Evolutionary conservation across 2,888 invertebrate species (phyloP).

Genomic region (Leptothorax acervorum): DNA sequence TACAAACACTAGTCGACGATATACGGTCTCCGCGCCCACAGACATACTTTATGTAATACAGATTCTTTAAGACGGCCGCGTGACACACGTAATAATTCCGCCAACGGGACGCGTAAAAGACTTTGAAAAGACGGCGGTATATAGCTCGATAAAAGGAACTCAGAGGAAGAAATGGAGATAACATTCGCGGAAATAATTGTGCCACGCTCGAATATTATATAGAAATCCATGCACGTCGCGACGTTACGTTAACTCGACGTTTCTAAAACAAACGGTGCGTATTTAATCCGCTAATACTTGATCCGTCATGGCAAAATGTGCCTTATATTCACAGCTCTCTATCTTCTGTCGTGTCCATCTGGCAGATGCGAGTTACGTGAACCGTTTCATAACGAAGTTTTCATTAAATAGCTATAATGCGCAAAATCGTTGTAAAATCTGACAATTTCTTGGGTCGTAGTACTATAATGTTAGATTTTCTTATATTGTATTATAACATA

Average conservation of each 20-base stretch:
- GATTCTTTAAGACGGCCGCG: conserved; percentile 48
- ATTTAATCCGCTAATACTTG: conserved; percentile 25
- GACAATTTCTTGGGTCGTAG: not conserved
- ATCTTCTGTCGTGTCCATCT: conserved; percentile 1
- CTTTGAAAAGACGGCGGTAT: conserved; percentile 39
- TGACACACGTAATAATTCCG: conserved; percentile 61
- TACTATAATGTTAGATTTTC: not conserved
- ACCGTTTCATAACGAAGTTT: conserved; percentile 14
- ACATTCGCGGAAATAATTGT: conserved; percentile 72
- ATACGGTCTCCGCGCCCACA: conserved; percentile 18
- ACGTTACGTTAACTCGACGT: conserved; percentile 66
- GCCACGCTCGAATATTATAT: conserved; percentile 63
- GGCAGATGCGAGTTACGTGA: not conserved
- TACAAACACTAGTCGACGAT: conserved; percentile 46
- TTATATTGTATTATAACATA: not conserved
- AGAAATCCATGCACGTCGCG: conserved; percentile 73
- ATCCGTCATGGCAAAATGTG: not conserved
- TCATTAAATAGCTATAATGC: not conserved
- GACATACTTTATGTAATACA: conserved; percentile 54
- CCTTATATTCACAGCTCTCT: not conserved
- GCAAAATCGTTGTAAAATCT: not conserved
- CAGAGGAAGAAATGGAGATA: conserved; percentile 62
- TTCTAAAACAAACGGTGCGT: conserved; percentile 3
- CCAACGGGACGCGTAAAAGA: conserved; percentile 64
- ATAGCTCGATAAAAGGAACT: conserved; percentile 6